phyloP scores from a whole-genome alignment of 2,888 invertebrate genomes.

The Notodonta ziczac region DNA sequence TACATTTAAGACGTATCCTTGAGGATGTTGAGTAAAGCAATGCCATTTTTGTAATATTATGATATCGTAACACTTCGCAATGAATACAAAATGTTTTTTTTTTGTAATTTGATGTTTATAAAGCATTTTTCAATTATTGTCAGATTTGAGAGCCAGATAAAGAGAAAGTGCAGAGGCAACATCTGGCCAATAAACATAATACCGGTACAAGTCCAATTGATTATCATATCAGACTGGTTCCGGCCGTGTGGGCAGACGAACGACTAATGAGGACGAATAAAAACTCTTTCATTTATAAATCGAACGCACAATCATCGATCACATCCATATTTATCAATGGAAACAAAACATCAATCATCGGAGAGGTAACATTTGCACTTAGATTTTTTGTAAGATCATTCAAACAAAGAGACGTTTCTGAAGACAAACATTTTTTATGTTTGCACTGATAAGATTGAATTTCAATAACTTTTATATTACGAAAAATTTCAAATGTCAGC shows the following conservation, averaged over 20 bases:
- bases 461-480: neutral
- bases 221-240: slow-evolving; percentile 57
- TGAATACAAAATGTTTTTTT: no score
- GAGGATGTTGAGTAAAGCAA: neutral
- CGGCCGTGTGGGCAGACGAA: slow-evolving; percentile 48
- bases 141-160: slow-evolving; percentile 38
- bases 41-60: no score
- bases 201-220: slow-evolving; percentile 48
- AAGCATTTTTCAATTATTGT: slow-evolving; percentile 13
- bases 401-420: neutral
- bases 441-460: neutral
- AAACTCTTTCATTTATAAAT: slow-evolving; percentile 28
- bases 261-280: slow-evolving; percentile 26
- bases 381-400: slow-evolving; percentile 19
- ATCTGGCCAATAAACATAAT: slow-evolving; percentile 46
- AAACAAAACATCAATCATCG: slow-evolving; percentile 28
- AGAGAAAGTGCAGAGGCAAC: slow-evolving; percentile 55
- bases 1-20: neutral
- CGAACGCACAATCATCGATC: slow-evolving; percentile 29
- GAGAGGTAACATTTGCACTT: slow-evolving; percentile 17
- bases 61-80: no score
- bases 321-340: slow-evolving; percentile 36
- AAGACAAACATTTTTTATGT: neutral
- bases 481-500: neutral
- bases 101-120: neutral